These are phyloP conservation scores for Catocala fraxini DNA, from an alignment of 2,888 invertebrate genomes.

Conservation along the genomic window DNA sequence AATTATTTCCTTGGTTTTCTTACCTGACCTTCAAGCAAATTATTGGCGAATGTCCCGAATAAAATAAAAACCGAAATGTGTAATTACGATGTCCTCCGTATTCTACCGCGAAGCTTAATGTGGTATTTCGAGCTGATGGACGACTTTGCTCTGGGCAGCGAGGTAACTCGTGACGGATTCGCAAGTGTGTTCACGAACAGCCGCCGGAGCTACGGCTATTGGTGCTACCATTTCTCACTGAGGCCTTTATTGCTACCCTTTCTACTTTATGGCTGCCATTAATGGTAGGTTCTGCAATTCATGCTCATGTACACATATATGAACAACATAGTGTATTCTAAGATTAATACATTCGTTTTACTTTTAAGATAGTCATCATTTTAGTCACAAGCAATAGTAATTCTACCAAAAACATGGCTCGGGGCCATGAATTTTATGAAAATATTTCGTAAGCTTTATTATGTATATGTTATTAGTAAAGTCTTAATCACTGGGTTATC, in stretches of 20 bases:
- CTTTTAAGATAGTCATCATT: too few relatives aligned
- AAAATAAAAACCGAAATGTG: constrained; percentile 3
- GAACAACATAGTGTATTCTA: too few relatives aligned
- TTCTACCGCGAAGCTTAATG: constrained; percentile 17
- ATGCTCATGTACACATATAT: too few relatives aligned
- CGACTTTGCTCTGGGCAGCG: constrained; percentile 24
- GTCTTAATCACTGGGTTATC: too few relatives aligned
- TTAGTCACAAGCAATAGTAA: too few relatives aligned
- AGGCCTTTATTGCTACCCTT: constrained; percentile 30
- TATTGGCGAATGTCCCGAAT: neutral
- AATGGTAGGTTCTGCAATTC: constrained; percentile 4
- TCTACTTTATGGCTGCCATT: constrained; percentile 22
- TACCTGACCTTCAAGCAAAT: neutral
- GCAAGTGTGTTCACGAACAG: constrained; percentile 37
- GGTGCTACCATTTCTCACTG: constrained; percentile 41
- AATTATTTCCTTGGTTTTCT: neutral
- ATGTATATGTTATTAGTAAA: too few relatives aligned
- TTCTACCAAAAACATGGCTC: too few relatives aligned
- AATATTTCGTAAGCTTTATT: too few relatives aligned
- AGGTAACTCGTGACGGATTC: constrained; percentile 44
- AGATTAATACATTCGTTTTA: too few relatives aligned
- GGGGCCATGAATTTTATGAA: too few relatives aligned
- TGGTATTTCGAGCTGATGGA: constrained; percentile 30
- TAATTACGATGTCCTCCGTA: constrained; percentile 16
- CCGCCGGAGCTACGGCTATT: constrained; percentile 34